Percentiles rank a stretch among this genome's conserved stretches.
These are phyloP conservation scores for Mormyrus proboscirostris DNA, from an alignment of 2,797 vertebrate genomes.

Conservation along the genomic window DNA sequence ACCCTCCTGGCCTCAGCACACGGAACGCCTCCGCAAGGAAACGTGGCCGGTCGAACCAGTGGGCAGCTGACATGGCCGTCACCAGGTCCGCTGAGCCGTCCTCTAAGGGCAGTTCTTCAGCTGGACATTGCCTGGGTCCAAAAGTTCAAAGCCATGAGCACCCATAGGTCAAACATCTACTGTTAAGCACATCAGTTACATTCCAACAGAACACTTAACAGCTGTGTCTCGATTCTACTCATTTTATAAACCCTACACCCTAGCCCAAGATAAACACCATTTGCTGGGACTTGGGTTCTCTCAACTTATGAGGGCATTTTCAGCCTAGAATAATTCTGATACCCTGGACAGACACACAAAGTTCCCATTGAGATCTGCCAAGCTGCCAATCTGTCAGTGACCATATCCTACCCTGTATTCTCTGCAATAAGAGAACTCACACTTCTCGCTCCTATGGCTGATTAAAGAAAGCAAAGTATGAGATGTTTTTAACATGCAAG, in stretches of 20 bases:
- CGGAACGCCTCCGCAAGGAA: slow-evolving; percentile 60
- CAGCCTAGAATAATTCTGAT: neutral
- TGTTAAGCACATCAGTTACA: neutral
- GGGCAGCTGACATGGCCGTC: slow-evolving; percentile 55
- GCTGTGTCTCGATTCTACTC: neutral
- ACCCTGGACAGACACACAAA: neutral
- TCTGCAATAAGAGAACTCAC: neutral
- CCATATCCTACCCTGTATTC: neutral
- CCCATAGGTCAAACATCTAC: neutral
- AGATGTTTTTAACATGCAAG: neutral
- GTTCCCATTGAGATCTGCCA: neutral
- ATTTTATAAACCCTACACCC: neutral
- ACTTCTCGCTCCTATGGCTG: neutral
- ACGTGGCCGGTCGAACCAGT: slow-evolving; percentile 60
- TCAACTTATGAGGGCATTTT: neutral
- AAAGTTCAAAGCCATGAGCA: rapidly evolving
- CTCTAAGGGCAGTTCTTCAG: slow-evolving; percentile 59
- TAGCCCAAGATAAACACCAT: neutral
- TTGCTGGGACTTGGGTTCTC: neutral
- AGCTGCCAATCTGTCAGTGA: too few relatives aligned
- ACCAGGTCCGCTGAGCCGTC: slow-evolving; percentile 53
- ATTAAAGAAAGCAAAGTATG: neutral
- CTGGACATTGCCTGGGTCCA: slow-evolving; percentile 49
- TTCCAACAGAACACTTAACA: neutral
- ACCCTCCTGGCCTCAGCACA: slow-evolving; percentile 58